Base-by-base conservation (phyloP, 2,888 invertebrate species). In the Ischnura elegans region DNA sequence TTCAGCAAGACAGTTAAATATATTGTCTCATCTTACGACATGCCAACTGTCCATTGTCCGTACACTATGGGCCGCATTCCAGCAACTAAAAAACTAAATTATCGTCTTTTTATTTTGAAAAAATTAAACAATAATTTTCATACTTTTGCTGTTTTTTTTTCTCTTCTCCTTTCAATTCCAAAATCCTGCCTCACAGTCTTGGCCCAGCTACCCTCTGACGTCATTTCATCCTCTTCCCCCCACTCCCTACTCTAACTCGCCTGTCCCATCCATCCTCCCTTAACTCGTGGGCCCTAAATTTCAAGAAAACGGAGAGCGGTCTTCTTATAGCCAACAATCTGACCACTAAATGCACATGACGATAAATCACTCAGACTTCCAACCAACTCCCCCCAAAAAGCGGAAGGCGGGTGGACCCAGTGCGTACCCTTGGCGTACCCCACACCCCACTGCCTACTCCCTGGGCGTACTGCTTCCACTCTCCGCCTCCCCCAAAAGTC, bases 271-370 rank as follows among this genome's bases (percentile, higher is more conserved):
- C 90, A 90, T 90, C 61, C 43, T 61, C 76, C 76, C 36, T 76
- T 76, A 43, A 90, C 90, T 61, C 61, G n/a, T 43, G n/a, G 43
- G 43, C 90, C 55, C 90, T 90, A 90, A 90, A 90, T 90, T 90
- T 61, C 66, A 43, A 25, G 61, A 55, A 66, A 29, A 45, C 55
- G 66, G 61, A 90, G 61, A 90, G 61, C 90, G 90, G 61, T 61
- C 90, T 90, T 90, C 90, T 66, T 90, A 90, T 90, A 61, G 90
- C 90, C 90, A 90, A 66, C 90, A 90, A 90, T 90, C 90, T 90
- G 90, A 90, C 90, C 90, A 90, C 90, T 90, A 90, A 90, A 90
- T 90, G 90, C 90, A 90, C 90, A 90, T 61, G 90, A 90, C 61
- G 43, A 90, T 90, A 90, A 90, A 90, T 90, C 90, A n/a, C 55